Evolutionary conservation across 2,888 invertebrate species (phyloP).

Genomic region (Eilema depressum): DNA sequence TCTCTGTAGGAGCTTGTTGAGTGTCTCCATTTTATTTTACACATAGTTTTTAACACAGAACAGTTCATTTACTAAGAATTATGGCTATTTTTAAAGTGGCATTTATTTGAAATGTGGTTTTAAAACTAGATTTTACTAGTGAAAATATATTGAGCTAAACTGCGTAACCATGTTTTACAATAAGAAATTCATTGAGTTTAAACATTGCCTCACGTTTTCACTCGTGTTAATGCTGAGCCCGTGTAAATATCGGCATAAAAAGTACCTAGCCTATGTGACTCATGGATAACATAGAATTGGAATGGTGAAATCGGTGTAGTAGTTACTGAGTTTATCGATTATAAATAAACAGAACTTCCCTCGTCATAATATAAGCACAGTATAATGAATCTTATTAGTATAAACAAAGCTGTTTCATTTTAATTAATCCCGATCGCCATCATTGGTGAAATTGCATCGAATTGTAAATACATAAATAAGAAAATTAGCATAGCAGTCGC

Average conservation of each 20-base stretch:
- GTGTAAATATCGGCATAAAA: no score
- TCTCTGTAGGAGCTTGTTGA: background rate
- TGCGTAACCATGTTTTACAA: background rate
- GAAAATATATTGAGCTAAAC: background rate
- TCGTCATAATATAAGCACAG: background rate
- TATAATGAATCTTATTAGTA: no score
- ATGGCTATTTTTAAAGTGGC: background rate
- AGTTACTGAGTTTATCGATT: background rate
- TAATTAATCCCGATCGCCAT: background rate
- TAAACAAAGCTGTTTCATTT: background rate
- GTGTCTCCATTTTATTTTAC: background rate
- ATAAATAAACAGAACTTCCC: background rate
- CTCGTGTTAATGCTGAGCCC: no score
- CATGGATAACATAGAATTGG: no score
- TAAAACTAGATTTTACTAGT: background rate
- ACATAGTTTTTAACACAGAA: background rate
- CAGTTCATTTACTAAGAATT: background rate
- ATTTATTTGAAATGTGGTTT: background rate
- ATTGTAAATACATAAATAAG: no score
- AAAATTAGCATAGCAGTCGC: background rate
- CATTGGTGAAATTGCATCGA: no score
- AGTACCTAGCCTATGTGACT: no score
- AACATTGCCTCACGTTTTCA: no score
- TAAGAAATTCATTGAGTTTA: background rate
- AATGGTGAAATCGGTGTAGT: background rate